Evolutionary conservation across 2,888 invertebrate genomes (phyloP), one percentile per base, ranked within the genome.

Genomic region (Amphiduros pacificus): DNA sequence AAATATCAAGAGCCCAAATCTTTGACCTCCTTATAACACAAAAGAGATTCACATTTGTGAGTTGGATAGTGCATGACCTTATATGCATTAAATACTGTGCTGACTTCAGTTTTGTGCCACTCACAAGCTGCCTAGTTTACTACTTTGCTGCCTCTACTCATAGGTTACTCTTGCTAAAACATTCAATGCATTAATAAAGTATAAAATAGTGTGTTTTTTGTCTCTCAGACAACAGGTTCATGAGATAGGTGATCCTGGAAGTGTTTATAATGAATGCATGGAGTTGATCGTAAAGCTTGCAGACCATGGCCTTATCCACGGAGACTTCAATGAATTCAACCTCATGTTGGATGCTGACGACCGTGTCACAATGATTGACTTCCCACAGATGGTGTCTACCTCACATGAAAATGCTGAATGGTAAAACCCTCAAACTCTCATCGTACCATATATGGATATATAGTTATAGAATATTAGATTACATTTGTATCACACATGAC

Each of bases 281-380:
- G 88, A 92, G 73, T 85, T 98, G 29, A 91, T 99, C 54, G 89
- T 97, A 0, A 87, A 89, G 44, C 87, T 99, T 57, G 99, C 91
- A 27, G 91, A 93, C 84, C 90, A 92, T 75, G 99, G 99, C 0
- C 93, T 99, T 2, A 98, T 99, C 73, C 99, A 99, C 81, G 93
- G 97, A 0, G 99, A 99, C 85, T 99, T 97, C 82, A 99, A 99
- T 80, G 99, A 99, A 84, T 99, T 99, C 83, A 99, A 99, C 82
- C 88, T 99, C 66, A 93, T 99, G 90, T 63, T 87, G 20, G 76
- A 88, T 40, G 90, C 91, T 0, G 89, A 89, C 22, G 90, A 90
- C 67, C 91, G 65, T 17, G 64, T 82, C 48, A 79, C 94, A 0
- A 85, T 99, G 70, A 97, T 98, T 66, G 99, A 99, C 85, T 99